A percentile compares a stretch with the other conserved stretches of the same genome.
Evolutionary conservation across 2,888 invertebrate species (phyloP).

Genomic region (Proisotoma minuta): DNA sequence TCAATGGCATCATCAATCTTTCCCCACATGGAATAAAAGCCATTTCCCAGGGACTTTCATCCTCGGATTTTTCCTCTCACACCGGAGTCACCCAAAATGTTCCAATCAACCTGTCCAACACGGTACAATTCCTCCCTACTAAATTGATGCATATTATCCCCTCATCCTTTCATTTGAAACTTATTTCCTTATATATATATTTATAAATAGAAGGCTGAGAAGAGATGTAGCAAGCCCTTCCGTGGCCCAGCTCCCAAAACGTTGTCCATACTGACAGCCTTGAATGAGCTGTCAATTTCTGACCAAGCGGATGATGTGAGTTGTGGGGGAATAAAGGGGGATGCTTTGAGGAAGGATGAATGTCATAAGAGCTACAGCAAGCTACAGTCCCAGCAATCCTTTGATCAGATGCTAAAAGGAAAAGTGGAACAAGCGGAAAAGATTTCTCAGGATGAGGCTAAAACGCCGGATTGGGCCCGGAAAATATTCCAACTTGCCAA

Average conservation of each 20-base stretch:
- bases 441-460: neutral
- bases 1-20: constrained; percentile 44
- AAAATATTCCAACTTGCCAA: constrained; percentile 51
- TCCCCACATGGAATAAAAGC: constrained; percentile 28
- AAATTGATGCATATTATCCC: too few species aligned
- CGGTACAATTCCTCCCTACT: too few species aligned
- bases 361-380: neutral
- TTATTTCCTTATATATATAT: too few species aligned
- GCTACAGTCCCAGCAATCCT: neutral
- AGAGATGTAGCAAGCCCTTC: too few species aligned
- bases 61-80: too few species aligned
- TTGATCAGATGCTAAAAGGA: neutral
- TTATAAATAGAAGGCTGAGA: too few species aligned
- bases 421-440: neutral
- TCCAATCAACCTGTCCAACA: constrained; percentile 1
- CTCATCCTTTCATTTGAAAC: too few species aligned
- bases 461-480: constrained; percentile 51
- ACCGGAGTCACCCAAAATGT: constrained; percentile 15
- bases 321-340: neutral
- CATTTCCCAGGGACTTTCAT: neutral
- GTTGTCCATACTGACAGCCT: constrained; percentile 42
- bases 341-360: neutral
- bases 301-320: neutral
- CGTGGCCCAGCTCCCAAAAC: constrained; percentile 39
- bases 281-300: constrained; percentile 31